Conservation (phyloP, 1,140 invertebrate species). For the Anoplophora glabripennis region DNA sequence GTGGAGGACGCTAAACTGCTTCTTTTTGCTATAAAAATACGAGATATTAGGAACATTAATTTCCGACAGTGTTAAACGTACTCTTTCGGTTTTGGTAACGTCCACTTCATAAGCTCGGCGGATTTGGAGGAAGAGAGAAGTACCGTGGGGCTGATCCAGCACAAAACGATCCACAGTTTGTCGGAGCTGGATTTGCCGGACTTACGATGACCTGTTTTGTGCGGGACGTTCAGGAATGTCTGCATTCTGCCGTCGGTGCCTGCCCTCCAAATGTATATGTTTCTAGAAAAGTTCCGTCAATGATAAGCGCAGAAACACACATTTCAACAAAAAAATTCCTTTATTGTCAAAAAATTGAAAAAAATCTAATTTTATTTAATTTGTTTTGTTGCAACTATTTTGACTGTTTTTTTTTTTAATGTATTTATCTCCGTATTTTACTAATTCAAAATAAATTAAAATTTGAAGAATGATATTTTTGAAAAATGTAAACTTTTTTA, state of each 20-base stretch:
- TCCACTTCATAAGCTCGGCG: constrained; percentile 58
- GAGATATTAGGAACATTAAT: background rate
- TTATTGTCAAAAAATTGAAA: too few relatives aligned
- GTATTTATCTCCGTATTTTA: too few relatives aligned
- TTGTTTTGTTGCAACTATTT: too few relatives aligned
- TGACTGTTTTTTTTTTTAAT: too few relatives aligned
- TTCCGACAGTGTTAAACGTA: constrained; percentile 20
- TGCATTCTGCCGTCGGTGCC: constrained; percentile 56
- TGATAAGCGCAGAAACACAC: too few relatives aligned
- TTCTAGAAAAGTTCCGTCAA: constrained; percentile 36
- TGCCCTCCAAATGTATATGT: constrained; percentile 57
- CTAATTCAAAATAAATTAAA: too few relatives aligned
- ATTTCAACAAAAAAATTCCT: too few relatives aligned
- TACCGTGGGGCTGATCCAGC: constrained; percentile 55
- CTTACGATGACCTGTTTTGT: constrained; percentile 3
- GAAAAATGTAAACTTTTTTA: too few relatives aligned
- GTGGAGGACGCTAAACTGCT: constrained; percentile 49
- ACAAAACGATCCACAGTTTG: constrained; percentile 52
- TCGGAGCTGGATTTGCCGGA: constrained; percentile 27
- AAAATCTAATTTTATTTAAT: too few relatives aligned
- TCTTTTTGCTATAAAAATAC: constrained; percentile 13
- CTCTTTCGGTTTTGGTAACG: constrained; percentile 38
- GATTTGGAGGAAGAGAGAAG: constrained; percentile 52
- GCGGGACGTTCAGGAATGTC: constrained; percentile 41
- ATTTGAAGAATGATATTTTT: too few relatives aligned